A percentile compares a stretch with the other conserved stretches of the same genome.
Conservation (phyloP, 2,888 invertebrate genomes). For the Dynastes hyllus region DNA sequence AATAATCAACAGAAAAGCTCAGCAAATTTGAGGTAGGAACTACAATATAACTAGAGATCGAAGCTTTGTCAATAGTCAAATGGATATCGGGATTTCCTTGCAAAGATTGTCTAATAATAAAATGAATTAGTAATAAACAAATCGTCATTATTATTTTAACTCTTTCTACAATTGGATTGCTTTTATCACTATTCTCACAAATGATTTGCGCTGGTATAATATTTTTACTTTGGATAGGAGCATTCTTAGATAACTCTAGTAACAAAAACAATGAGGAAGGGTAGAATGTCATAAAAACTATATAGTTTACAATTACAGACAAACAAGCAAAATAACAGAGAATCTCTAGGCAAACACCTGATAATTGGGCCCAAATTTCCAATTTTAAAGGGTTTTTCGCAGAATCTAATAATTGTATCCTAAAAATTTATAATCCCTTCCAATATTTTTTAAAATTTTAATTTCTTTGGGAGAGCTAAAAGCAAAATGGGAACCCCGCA, state of each 20-base stretch:
- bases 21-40: slow-evolving; percentile 76
- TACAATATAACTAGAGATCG: slow-evolving; percentile 61
- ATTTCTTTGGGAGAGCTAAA: slow-evolving; percentile 85
- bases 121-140: slow-evolving; percentile 90
- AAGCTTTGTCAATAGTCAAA: slow-evolving; percentile 49
- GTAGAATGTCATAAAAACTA: slow-evolving; percentile 95
- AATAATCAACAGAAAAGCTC: slow-evolving; percentile 89
- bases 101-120: slow-evolving; percentile 74
- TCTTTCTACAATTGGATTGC: slow-evolving; percentile 93
- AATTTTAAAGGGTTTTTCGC: too few species aligned
- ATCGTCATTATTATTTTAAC: slow-evolving; percentile 97
- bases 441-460: slow-evolving; percentile 91
- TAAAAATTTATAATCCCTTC: slow-evolving; percentile 86
- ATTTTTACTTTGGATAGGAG: slow-evolving; percentile 59
- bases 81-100: slow-evolving; percentile 53
- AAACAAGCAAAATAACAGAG: slow-evolving; percentile 94
- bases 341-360: slow-evolving; percentile 91
- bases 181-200: slow-evolving; percentile 86
- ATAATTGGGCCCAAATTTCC: too few species aligned
- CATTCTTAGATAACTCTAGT: slow-evolving; percentile 78
- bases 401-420: slow-evolving; percentile 93
- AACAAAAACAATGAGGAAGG: slow-evolving; percentile 93
- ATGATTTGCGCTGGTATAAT: slow-evolving; percentile 61
- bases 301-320: slow-evolving; percentile 91
- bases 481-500: slow-evolving; percentile 86